Evolutionary conservation across 2,113 vertebrate species (phyloP).

Genomic region (Sander vitreus): DNA sequence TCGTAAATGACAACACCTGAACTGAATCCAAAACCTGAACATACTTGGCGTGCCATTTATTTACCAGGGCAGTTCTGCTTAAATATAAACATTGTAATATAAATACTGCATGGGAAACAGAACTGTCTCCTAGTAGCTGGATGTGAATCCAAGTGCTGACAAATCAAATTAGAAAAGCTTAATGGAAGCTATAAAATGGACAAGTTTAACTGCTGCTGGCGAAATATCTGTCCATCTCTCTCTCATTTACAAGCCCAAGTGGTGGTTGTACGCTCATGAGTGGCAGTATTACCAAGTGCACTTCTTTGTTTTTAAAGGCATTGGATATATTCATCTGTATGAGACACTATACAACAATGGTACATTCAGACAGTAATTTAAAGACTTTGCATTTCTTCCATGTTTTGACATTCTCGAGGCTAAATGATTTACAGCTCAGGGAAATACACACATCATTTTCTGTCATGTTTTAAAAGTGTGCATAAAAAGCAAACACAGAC

Average conservation of each 20-base stretch:
- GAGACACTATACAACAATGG: background rate
- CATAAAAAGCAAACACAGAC: background rate
- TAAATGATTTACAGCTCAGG: background rate
- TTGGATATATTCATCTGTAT: background rate
- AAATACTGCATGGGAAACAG: slow-evolving; percentile 12
- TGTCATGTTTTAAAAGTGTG: background rate
- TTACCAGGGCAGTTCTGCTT: background rate
- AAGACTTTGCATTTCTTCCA: slow-evolving; percentile 2
- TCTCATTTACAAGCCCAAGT: background rate
- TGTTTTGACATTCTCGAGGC: background rate
- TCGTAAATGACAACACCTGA: background rate
- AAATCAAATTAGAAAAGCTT: background rate
- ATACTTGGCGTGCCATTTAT: background rate
- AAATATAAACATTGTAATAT: slow-evolving; percentile 12
- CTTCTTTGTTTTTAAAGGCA: background rate
- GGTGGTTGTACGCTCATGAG: background rate
- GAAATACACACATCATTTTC: background rate
- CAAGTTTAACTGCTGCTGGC: background rate
- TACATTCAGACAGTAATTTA: background rate
- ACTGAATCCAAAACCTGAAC: background rate
- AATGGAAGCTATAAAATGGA: background rate
- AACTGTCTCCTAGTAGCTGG: background rate
- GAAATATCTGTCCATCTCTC: background rate
- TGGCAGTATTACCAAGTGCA: background rate
- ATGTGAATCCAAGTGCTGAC: background rate